phyloP scores from a whole-genome alignment of 2,113 vertebrate species.

The Cephalopterus ornatus region DNA sequence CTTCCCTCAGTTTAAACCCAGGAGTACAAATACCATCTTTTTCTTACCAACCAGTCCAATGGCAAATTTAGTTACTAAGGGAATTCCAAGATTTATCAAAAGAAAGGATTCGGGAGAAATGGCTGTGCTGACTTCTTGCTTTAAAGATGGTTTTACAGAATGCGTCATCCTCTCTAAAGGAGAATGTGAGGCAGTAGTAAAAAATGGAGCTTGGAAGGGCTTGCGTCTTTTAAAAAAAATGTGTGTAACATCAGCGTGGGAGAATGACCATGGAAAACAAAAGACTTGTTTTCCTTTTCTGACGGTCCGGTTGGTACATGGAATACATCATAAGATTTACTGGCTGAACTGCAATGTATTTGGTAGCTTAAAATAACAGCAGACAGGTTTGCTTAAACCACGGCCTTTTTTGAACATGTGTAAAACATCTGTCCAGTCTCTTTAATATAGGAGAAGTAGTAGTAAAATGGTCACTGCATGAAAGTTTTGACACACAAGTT shows the following conservation, averaged over 20 bases:
- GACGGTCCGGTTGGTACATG: constrained; percentile 39
- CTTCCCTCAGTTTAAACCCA: background rate
- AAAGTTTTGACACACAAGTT: background rate
- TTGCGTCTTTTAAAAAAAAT: constrained; percentile 16
- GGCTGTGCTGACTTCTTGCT: background rate
- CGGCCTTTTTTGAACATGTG: constrained; percentile 45
- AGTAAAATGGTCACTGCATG: background rate
- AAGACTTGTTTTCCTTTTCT: constrained; percentile 49
- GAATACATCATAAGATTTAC: constrained; percentile 33
- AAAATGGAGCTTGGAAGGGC: background rate
- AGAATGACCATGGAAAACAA: constrained; percentile 42
- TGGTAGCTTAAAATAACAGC: constrained; percentile 29
- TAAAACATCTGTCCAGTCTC: background rate
- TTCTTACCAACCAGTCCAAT: background rate
- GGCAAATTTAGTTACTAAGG: background rate
- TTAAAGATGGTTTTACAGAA: background rate
- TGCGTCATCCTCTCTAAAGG: background rate
- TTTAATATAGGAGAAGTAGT: background rate
- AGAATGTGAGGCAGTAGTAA: background rate
- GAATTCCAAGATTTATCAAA: background rate
- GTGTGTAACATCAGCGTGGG: background rate
- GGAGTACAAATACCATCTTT: background rate
- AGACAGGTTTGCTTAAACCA: constrained; percentile 13
- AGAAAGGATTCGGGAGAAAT: background rate
- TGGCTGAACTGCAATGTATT: constrained; percentile 34